phyloP scores from a whole-genome alignment of 2,797 vertebrate genomes.

The Microctenopoma lineatum region DNA sequence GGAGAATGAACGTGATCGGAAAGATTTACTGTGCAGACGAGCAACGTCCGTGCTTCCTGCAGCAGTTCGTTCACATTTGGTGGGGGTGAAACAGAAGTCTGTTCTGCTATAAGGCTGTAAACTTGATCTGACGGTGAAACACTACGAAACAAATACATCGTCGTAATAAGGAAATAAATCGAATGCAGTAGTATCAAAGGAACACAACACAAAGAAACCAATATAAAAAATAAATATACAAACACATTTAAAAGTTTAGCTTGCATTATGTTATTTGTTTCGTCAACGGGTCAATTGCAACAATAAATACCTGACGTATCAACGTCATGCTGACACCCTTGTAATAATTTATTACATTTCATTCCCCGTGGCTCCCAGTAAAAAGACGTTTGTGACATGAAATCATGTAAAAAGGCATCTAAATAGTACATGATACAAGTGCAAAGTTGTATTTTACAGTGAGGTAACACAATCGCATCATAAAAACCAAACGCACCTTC shows the following conservation, averaged over 20 bases:
- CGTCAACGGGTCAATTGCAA: conserved; percentile 45
- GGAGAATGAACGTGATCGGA: conserved; percentile 37
- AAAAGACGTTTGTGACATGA: conserved; percentile 65
- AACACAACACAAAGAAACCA: conserved; percentile 35
- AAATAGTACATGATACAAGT: conserved; percentile 80
- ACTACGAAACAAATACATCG: conserved; percentile 38
- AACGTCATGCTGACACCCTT: conserved; percentile 20
- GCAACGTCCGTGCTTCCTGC: conserved; percentile 43
- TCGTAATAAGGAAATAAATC: conserved; percentile 21
- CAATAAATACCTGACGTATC: conserved; percentile 35
- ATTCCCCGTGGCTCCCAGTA: conserved; percentile 54
- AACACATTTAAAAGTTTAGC: conserved; percentile 43
- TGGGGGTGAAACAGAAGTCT: conserved; percentile 61
- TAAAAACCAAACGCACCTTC: conserved; percentile 62
- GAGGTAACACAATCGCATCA: conserved; percentile 74
- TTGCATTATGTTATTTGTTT: conserved; percentile 38
- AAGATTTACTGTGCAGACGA: conserved; percentile 33
- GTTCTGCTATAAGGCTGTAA: conserved; percentile 68
- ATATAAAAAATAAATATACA: conserved; percentile 61
- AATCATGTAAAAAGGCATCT: conserved; percentile 79
- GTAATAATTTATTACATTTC: conserved; percentile 46
- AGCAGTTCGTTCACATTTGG: conserved; percentile 71
- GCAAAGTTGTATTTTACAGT: conserved; percentile 79
- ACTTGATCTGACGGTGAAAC: conserved; percentile 48
- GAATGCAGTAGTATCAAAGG: conserved; percentile 23